Evolutionary conservation across 2,888 invertebrate genomes (phyloP), one percentile per base, ranked within the genome.

Genomic region (Ypsolopha scabrella): DNA sequence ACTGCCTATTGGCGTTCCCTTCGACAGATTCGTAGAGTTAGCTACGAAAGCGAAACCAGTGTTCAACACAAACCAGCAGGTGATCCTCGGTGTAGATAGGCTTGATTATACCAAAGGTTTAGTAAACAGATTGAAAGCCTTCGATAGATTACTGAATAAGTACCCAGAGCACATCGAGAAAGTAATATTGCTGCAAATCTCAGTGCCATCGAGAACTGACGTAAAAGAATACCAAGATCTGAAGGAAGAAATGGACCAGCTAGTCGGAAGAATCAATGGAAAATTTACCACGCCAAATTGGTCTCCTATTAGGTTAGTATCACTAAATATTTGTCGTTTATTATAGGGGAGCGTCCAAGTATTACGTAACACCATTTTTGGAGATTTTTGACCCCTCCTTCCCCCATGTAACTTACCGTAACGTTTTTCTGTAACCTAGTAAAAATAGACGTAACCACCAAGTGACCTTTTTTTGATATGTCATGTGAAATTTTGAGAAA

Each of bases 81-180:
- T 96, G 14, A 92, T 96, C 56, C 81, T 96, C 52, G 96, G 96
- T 10, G 96, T 96, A 7, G 96, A 96, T 75, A 90, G 96, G 57
- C 87, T 96, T 54, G 96, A 96, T 71, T 96, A 96, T 68, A 96
- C 96, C 49, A 96, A 96, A 87, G 96, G 96, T 10, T 85, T 96
- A 61, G 94, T 95, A 1, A 91, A 96, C 64, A 90, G 75, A 64
- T 80, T 96, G 47, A 91, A 92, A 80, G 93, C 96, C 0, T 95
- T 96, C 64, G 95, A 96, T 77, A 89, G 85, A 58, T 78, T 96
- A 51, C 71, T 96, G 45, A 91, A 94, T 59, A 94, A 92, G 63
- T 91, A 96, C 72, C 96, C 96, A 0, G 94, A 96, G 69, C 94
- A 95, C 68, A 92, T 91, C 59, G 94, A 94, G 67, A 92, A 94